A percentile compares a stretch with the other conserved stretches of the same genome.
Conservation (phyloP, 1,140 invertebrate species). For the Drosophila neocordata region DNA sequence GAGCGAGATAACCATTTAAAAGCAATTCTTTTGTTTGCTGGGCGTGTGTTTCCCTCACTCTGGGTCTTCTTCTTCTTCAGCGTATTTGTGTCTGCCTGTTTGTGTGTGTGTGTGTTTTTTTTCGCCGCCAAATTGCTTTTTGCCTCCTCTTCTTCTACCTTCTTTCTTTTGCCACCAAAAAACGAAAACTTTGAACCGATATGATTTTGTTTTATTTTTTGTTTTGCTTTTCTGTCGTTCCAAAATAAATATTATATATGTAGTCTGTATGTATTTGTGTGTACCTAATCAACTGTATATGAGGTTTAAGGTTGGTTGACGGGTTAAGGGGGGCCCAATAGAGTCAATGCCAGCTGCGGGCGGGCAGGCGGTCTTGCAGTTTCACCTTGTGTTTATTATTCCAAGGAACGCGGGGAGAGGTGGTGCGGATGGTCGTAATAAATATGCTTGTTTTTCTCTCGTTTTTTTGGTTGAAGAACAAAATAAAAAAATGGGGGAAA, state of each 20-base stretch:
- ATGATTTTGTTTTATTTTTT: conserved; percentile 22
- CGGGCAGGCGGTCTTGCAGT: conserved; percentile 46
- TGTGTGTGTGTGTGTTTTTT: conserved; percentile 32
- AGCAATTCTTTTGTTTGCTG: conserved; percentile 15
- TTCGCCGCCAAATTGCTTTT: conserved; percentile 61
- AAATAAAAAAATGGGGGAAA: conserved; percentile 22
- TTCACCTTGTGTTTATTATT: conserved; percentile 42
- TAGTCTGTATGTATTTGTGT: conserved; percentile 3
- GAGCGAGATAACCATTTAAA: conserved; percentile 31
- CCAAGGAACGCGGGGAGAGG: not conserved
- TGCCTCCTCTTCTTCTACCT: conserved; percentile 18
- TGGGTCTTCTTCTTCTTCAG: conserved; percentile 1
- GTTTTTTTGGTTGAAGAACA: not conserved
- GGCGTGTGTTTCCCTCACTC: conserved; percentile 18
- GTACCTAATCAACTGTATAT: conserved; percentile 5
- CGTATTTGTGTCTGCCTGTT: conserved; percentile 41
- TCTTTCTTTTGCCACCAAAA: conserved; percentile 8
- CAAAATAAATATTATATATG: conserved; percentile 8
- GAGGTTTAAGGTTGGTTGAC: not conserved
- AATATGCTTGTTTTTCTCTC: not conserved
- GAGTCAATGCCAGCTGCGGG: conserved; percentile 44
- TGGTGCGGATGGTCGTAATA: not conserved
- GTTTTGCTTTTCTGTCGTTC: conserved; percentile 6
- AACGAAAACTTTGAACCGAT: conserved; percentile 5
- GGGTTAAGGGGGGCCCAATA: not conserved